These are phyloP conservation scores for Lobophora halterata DNA, from an alignment of 2,888 invertebrate species.

Conservation along the genomic window DNA sequence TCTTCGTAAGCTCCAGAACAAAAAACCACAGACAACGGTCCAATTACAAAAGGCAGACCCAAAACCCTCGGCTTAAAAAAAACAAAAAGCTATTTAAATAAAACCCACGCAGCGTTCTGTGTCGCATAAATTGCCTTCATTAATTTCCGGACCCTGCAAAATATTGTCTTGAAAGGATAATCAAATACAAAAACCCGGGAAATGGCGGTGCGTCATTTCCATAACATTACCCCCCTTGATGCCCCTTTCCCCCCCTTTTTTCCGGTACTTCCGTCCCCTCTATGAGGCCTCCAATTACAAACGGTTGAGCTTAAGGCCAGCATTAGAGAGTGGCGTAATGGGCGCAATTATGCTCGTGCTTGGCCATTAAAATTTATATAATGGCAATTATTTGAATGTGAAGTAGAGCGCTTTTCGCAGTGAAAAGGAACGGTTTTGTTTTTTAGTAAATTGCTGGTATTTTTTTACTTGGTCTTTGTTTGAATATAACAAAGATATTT, in stretches of 20 bases:
- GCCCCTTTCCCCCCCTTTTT: slow-evolving; percentile 66
- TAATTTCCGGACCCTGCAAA: slow-evolving; percentile 78
- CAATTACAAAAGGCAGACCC: slow-evolving; percentile 74
- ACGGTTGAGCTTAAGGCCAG: slow-evolving; percentile 72
- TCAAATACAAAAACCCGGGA: slow-evolving; percentile 81
- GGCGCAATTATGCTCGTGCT: slow-evolving; percentile 49
- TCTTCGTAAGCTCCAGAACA: slow-evolving; percentile 59
- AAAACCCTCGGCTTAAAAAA: slow-evolving; percentile 60
- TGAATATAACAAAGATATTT: too few species aligned
- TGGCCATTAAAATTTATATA: slow-evolving; percentile 41
- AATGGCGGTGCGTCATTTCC: slow-evolving; percentile 80
- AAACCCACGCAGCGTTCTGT: slow-evolving; percentile 67
- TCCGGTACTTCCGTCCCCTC: slow-evolving; percentile 71
- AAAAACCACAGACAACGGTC: slow-evolving; percentile 55
- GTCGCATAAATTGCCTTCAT: slow-evolving; percentile 81
- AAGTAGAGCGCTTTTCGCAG: slow-evolving; percentile 31
- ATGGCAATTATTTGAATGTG: slow-evolving; percentile 39
- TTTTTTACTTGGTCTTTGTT: slow-evolving; percentile 23
- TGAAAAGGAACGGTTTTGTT: slow-evolving; percentile 24
- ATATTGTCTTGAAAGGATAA: slow-evolving; percentile 82
- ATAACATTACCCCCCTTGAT: slow-evolving; percentile 64
- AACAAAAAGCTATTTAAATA: slow-evolving; percentile 76
- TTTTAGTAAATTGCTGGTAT: slow-evolving; percentile 18
- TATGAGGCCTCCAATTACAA: slow-evolving; percentile 77
- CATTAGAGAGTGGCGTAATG: slow-evolving; percentile 60